These are phyloP conservation scores for Gambelia wislizenii DNA, from an alignment of 2,797 vertebrate genomes.

Conservation along the genomic window DNA sequence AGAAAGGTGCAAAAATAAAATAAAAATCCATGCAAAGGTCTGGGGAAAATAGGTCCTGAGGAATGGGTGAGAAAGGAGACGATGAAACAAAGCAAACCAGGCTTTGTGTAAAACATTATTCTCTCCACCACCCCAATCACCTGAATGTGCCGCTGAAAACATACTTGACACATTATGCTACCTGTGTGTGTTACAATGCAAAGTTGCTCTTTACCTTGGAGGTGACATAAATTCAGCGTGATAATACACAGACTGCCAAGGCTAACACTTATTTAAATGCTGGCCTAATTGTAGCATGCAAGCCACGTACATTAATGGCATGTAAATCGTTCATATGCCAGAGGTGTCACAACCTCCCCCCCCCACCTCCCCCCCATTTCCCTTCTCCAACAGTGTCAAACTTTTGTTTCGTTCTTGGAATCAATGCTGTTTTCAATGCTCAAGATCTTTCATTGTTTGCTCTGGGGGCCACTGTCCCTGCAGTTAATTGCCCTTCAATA, in stretches of 20 bases:
- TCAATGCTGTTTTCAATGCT: conserved; percentile 67
- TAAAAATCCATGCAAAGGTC: conserved; percentile 34
- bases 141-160: conserved; percentile 37
- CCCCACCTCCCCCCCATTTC: conserved; percentile 36
- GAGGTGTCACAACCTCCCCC: conserved; percentile 60
- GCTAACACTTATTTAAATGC: conserved; percentile 67
- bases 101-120: conserved; percentile 36
- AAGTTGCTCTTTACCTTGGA: conserved; percentile 68
- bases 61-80: conserved; percentile 30
- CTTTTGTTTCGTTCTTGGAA: conserved; percentile 71
- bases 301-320: conserved; percentile 23
- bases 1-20: background rate
- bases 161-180: conserved; percentile 38
- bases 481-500: conserved; percentile 74
- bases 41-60: background rate
- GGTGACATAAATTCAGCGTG: conserved; percentile 65
- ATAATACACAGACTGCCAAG: conserved; percentile 61
- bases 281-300: conserved; percentile 58
- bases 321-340: conserved; percentile 62
- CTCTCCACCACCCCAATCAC: background rate
- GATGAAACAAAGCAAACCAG: conserved; percentile 35
- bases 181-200: conserved; percentile 56
- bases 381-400: conserved; percentile 58
- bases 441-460: conserved; percentile 72
- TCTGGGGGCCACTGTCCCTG: conserved; percentile 64